These are phyloP conservation scores for Tylochromis polylepis DNA, from an alignment of 2,113 vertebrate species.

Conservation along the genomic window DNA sequence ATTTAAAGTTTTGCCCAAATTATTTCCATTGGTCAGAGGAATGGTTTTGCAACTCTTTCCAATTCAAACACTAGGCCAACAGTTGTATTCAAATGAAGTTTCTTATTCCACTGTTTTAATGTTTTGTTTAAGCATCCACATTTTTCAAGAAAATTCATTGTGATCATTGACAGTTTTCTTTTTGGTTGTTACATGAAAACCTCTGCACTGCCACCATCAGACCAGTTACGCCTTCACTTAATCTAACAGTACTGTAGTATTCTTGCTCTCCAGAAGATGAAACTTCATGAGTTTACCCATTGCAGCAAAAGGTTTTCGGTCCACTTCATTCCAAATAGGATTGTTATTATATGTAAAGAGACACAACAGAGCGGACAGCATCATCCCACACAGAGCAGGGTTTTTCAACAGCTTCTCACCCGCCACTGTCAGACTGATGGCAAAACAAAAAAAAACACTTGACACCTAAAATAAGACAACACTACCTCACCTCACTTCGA, in stretches of 20 bases:
- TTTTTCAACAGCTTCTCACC: too few species aligned
- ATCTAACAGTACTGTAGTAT: not conserved
- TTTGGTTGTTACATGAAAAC: too few species aligned
- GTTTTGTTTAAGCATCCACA: not conserved
- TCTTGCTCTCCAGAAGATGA: not conserved
- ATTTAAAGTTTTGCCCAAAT: not conserved
- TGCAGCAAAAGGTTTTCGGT: not conserved
- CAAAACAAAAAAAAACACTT: too few species aligned
- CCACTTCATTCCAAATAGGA: not conserved
- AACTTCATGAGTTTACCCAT: fast-evolving
- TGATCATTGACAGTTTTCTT: not conserved
- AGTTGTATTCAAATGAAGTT: not conserved
- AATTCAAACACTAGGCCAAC: not conserved
- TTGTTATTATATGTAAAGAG: not conserved
- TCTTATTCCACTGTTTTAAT: not conserved
- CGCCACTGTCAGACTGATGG: too few species aligned
- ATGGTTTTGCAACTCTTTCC: not conserved
- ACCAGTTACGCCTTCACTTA: not conserved
- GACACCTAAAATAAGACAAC: too few species aligned
- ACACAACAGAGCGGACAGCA: too few species aligned
- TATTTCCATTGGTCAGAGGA: not conserved
- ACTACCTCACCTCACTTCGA: too few species aligned
- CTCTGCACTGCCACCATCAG: not conserved
- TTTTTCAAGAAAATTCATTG: not conserved
- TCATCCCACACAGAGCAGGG: too few species aligned